phyloP scores from a whole-genome alignment of 2,797 vertebrate species.

The Acanthurus leucopareius region DNA sequence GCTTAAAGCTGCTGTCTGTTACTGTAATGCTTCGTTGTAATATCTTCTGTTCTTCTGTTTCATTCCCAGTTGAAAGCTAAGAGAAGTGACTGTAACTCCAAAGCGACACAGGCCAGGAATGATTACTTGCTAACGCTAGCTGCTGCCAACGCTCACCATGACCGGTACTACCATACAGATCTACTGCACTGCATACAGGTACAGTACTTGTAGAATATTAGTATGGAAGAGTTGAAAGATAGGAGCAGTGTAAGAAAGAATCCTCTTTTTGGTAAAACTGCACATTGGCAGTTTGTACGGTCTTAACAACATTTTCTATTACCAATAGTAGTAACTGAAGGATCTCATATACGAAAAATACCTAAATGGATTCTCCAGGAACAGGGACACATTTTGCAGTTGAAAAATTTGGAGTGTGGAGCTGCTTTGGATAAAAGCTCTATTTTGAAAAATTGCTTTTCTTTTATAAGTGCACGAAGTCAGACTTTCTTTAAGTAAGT shows the following conservation, averaged over 20 bases:
- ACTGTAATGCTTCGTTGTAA: background rate
- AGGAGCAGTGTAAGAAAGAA: slow-evolving; percentile 1
- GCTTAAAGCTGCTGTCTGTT: background rate
- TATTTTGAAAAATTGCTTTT: slow-evolving; percentile 38
- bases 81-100: slow-evolving; percentile 95
- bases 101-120: slow-evolving; percentile 97
- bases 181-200: slow-evolving; percentile 97
- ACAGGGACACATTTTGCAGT: slow-evolving; percentile 22
- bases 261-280: slow-evolving; percentile 15
- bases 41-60: slow-evolving; percentile 28
- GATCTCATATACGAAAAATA: slow-evolving; percentile 15
- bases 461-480: slow-evolving; percentile 41
- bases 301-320: slow-evolving; percentile 32
- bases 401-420: slow-evolving; percentile 34
- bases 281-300: slow-evolving; percentile 8
- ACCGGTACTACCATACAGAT: slow-evolving; percentile 97
- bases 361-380: slow-evolving; percentile 40
- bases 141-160: slow-evolving; percentile 96
- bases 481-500: slow-evolving; percentile 35
- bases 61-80: slow-evolving; percentile 94
- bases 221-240: background rate
- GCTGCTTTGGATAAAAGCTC: slow-evolving; percentile 46
- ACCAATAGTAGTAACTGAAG: slow-evolving; percentile 29
- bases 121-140: slow-evolving; percentile 97
- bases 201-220: slow-evolving; percentile 81